Conservation (phyloP, 1,140 invertebrate species). For the Elymnias hypermnestra region DNA sequence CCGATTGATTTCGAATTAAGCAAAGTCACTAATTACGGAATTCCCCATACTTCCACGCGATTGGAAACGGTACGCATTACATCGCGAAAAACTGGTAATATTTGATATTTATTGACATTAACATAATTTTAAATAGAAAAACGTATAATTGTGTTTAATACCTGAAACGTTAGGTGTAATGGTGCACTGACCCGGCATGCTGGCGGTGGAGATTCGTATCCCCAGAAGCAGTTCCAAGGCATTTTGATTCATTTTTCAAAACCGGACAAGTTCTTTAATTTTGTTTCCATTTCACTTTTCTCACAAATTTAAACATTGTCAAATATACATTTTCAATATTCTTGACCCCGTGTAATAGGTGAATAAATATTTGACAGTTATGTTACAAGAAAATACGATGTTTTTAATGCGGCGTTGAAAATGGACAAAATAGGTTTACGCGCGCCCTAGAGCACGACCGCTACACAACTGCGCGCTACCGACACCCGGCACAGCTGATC, state of each 20-base stretch:
- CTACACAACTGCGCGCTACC: constrained; percentile 37
- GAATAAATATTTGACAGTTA: background rate
- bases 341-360: too few relatives aligned
- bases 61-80: too few relatives aligned
- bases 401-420: constrained; percentile 1
- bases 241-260: constrained; percentile 42
- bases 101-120: too few relatives aligned
- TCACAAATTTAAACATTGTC: background rate
- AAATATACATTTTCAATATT: background rate
- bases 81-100: too few relatives aligned
- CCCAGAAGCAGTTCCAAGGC: constrained; percentile 71
- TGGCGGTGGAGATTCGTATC: constrained; percentile 57
- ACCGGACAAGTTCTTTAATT: constrained; percentile 5
- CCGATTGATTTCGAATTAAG: too few relatives aligned
- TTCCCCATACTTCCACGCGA: too few relatives aligned
- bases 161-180: constrained; percentile 50
- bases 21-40: too few relatives aligned
- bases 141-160: too few relatives aligned
- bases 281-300: constrained; percentile 8
- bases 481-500: constrained; percentile 33
- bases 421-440: constrained; percentile 17
- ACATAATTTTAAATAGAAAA: background rate
- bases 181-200: constrained; percentile 59
- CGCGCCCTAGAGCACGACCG: constrained; percentile 33
- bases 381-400: background rate